Percentiles rank a stretch among this genome's conserved stretches.
These are phyloP conservation scores for Neocrepidodera transversa DNA, from an alignment of 2,888 invertebrate species.

Conservation along the genomic window DNA sequence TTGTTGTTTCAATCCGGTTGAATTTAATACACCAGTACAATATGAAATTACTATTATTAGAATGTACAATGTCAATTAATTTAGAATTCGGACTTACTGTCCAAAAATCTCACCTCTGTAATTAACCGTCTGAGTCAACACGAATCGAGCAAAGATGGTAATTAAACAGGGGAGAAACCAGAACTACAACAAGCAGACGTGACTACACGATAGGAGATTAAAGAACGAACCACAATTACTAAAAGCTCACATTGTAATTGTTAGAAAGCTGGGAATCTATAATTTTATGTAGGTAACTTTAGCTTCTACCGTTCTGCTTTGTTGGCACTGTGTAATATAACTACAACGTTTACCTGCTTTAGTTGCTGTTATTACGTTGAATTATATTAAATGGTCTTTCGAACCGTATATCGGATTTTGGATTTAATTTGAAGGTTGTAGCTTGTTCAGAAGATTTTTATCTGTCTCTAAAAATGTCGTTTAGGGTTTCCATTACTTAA, in stretches of 20 bases:
- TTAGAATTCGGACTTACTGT: no score
- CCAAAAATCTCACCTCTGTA: no score
- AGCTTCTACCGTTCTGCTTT: no score
- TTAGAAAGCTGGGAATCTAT: slow-evolving; percentile 52
- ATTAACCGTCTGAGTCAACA: slow-evolving; percentile 18
- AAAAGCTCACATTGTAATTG: slow-evolving; percentile 54
- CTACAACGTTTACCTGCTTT: slow-evolving; percentile 24
- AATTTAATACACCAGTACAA: no score
- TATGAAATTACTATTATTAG: no score
- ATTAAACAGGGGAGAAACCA: slow-evolving; percentile 25
- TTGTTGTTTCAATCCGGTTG: no score
- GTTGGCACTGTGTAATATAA: slow-evolving; percentile 1
- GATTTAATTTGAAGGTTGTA: not conserved
- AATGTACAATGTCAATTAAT: no score
- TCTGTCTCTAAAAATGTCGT: no score
- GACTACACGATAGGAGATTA: slow-evolving; percentile 49
- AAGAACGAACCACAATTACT: slow-evolving; percentile 57
- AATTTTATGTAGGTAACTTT: slow-evolving; percentile 49
- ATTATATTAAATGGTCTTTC: slow-evolving; percentile 34
- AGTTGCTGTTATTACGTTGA: slow-evolving; percentile 28
- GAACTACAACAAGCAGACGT: slow-evolving; percentile 45
- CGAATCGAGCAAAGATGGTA: slow-evolving; percentile 21
- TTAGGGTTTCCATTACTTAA: no score
- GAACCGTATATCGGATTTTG: slow-evolving; percentile 1
- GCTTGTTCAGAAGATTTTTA: no score